Conservation (phyloP, 2,797 vertebrate species). For the Tangara arthus region DNA sequence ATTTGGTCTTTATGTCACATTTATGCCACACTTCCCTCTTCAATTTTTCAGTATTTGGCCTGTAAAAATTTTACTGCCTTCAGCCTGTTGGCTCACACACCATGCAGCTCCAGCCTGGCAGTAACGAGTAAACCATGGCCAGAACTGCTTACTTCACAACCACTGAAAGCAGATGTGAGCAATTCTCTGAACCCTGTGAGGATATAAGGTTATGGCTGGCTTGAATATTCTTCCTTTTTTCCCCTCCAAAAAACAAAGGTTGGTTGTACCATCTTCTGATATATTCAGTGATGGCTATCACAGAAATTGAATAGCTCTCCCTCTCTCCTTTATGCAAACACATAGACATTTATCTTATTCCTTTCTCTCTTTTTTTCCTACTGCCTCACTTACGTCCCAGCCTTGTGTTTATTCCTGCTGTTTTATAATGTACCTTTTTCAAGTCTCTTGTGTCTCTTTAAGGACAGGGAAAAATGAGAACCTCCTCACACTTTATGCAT, state of each 20-base stretch:
- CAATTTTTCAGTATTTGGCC: constrained; percentile 58
- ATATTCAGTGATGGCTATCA: not conserved
- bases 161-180: constrained; percentile 61
- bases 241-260: not conserved
- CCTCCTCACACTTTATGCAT: not conserved
- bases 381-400: not conserved
- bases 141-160: constrained; percentile 60
- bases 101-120: constrained; percentile 21
- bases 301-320: not conserved
- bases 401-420: not conserved
- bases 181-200: constrained; percentile 10
- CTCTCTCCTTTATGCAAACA: not conserved
- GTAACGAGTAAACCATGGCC: constrained; percentile 48
- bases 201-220: not conserved
- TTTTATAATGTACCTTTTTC: not conserved
- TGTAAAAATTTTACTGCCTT: constrained; percentile 64
- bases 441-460: not conserved
- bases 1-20: constrained; percentile 27
- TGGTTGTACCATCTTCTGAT: not conserved
- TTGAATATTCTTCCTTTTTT: not conserved
- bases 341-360: not conserved
- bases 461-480: not conserved
- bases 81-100: constrained; percentile 14
- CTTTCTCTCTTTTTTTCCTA: not conserved
- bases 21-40: constrained; percentile 21